Evolutionary conservation across 37 sponge, comb jelly and placozoan species (phyloP).

Genomic region (Diacarnus erythraeanus): DNA sequence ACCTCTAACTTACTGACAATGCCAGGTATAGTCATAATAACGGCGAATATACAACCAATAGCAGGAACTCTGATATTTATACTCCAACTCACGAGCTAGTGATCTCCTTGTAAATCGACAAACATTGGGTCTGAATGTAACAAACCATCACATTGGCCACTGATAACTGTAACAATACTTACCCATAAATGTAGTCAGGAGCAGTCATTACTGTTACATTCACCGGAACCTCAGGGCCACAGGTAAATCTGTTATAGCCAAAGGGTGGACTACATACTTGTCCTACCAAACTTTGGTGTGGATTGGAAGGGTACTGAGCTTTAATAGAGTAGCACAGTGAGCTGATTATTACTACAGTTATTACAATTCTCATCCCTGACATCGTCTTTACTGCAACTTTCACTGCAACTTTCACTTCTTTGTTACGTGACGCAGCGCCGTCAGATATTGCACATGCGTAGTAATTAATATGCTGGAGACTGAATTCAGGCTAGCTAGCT

Average conservation of each 20-base stretch:
- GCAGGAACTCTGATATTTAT: constrained; percentile 28
- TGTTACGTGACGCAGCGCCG: background rate
- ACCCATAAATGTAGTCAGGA: constrained; percentile 26
- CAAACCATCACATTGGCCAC: background rate
- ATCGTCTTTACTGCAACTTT: too few species aligned
- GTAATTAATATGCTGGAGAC: too few species aligned
- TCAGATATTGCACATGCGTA: background rate
- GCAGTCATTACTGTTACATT: background rate
- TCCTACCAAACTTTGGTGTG: background rate
- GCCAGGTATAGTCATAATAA: background rate
- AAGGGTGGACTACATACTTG: constrained; percentile 20
- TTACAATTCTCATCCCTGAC: too few species aligned
- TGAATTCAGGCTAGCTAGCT: too few species aligned
- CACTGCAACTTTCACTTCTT: too few species aligned
- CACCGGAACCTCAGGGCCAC: constrained; percentile 11
- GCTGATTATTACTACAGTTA: background rate
- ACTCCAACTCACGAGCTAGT: constrained; percentile 13
- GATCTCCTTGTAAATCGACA: background rate
- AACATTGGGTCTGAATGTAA: constrained; percentile 24
- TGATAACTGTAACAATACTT: background rate
- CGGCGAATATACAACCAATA: constrained; percentile 2
- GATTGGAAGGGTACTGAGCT: background rate
- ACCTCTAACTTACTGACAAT: constrained; percentile 24
- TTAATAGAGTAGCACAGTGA: background rate
- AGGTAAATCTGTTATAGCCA: constrained; percentile 13